These are phyloP conservation scores for Blastobasis lacticolella DNA, from an alignment of 2,888 invertebrate species.

Conservation along the genomic window DNA sequence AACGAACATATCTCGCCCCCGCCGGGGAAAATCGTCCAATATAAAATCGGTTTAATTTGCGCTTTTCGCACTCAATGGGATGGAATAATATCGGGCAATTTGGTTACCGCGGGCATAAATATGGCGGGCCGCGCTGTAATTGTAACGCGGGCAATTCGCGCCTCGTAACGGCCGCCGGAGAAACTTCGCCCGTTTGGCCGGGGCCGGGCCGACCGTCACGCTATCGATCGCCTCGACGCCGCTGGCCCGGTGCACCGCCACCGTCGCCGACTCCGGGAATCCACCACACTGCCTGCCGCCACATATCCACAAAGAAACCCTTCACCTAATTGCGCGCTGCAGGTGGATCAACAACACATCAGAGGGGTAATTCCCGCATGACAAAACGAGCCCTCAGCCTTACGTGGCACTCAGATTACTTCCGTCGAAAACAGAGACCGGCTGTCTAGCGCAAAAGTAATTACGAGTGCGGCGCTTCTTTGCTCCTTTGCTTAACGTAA, in stretches of 20 bases:
- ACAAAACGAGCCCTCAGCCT: constrained; percentile 16
- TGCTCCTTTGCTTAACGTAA: constrained; percentile 62
- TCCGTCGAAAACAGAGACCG: constrained; percentile 32
- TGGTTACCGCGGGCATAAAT: constrained; percentile 74
- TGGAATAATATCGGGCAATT: constrained; percentile 75
- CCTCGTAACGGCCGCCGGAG: constrained; percentile 69
- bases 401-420: constrained; percentile 24
- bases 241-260: constrained; percentile 14
- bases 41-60: constrained; percentile 76
- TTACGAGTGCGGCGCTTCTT: constrained; percentile 51
- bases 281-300: constrained; percentile 14
- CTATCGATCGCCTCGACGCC: constrained; percentile 8
- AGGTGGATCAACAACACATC: constrained; percentile 25
- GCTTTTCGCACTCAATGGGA: constrained; percentile 75
- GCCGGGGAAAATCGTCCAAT: constrained; percentile 71
- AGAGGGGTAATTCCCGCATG: constrained; percentile 34
- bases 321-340: constrained; percentile 26
- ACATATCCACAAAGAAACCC: constrained; percentile 10
- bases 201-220: constrained; percentile 27
- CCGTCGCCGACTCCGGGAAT: background rate
- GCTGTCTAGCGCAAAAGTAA: constrained; percentile 52
- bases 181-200: constrained; percentile 65
- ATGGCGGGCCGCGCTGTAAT: constrained; percentile 70
- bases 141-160: constrained; percentile 72
- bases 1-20: constrained; percentile 69